Base-by-base conservation (phyloP, 2,797 vertebrate species). In the Ptychobarbus kaznakovi region DNA sequence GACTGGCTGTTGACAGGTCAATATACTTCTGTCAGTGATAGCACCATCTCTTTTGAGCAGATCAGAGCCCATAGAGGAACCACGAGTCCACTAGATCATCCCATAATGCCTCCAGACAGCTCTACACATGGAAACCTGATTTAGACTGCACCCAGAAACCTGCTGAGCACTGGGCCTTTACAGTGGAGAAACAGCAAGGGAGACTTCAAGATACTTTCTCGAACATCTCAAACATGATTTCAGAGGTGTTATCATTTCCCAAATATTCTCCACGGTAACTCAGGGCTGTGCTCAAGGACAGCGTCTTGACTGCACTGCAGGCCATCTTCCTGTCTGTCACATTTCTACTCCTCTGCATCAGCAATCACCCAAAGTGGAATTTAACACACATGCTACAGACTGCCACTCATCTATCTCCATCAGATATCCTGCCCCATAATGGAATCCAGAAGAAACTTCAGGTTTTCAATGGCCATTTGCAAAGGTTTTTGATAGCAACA, bases 41-140 rank as follows among this genome's bases (percentile, higher is more conserved):
- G n/a, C 72, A 58, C 63, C 35, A 16, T 11, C 16, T 53, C 35
- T 40, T 77, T 72, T 73, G 87, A 86, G 68, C 81, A 82, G 56
- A 51, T 56, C 78, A 80, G 73, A 82, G 80, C 88, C 63, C 28
- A 72, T 1, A 28, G 80, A 25, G 32, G 70, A 22, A 1, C 7
- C 28, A 28, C 38, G 12, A 72, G 68, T 49, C 69, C 58, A 28
- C 81, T 76, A 18, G 91, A 89, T 20, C 89, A 87, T 73, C 82
- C 80, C 42, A 77, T 91, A 3, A 88, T 91, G 87, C 89, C 89
- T 88, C 94, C 93, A 40, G 94, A 95, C 82, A 94, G 93, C 86
- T 94, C 92, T 25, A 94, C 93, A 6, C 90, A 87, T 89, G 90
- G 89, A 70, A 80, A 85, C 38, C 79, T 79, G 75, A 58, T 86